Evolutionary conservation across 2,888 invertebrate species (phyloP).

Genomic region (Sminthurides aquaticus): DNA sequence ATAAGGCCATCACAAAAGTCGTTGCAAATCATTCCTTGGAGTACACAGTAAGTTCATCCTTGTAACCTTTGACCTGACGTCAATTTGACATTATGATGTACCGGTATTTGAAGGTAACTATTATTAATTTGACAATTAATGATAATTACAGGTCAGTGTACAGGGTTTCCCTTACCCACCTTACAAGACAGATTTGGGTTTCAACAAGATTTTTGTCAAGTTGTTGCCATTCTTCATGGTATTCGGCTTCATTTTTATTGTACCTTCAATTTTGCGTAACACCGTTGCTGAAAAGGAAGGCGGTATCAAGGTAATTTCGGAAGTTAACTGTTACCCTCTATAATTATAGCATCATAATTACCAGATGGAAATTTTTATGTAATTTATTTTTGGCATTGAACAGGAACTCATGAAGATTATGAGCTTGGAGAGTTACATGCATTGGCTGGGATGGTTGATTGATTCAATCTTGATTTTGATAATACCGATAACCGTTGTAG

Average conservation of each 20-base stretch:
- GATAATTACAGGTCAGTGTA: slow-evolving; percentile 45
- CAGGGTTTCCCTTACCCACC: slow-evolving; percentile 57
- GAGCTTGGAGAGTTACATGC: slow-evolving; percentile 52
- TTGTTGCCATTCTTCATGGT: slow-evolving; percentile 48
- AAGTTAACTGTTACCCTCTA: too few species aligned
- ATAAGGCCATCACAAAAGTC: slow-evolving; percentile 38
- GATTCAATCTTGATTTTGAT: slow-evolving; percentile 48
- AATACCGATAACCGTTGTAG: slow-evolving; percentile 47
- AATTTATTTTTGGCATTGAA: too few species aligned
- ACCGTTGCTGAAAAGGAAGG: slow-evolving; percentile 57
- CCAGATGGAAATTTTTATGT: too few species aligned
- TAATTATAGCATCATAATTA: background rate
- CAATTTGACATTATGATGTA: background rate
- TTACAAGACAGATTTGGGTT: slow-evolving; percentile 46
- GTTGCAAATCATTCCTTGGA: slow-evolving; percentile 27
- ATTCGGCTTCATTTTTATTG: slow-evolving; percentile 51
- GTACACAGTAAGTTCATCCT: slow-evolving; percentile 22
- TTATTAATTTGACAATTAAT: background rate
- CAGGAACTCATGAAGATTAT: slow-evolving; percentile 56
- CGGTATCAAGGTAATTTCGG: slow-evolving; percentile 52
- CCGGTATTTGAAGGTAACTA: slow-evolving; percentile 20
- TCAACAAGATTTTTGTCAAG: slow-evolving; percentile 42
- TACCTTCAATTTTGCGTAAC: slow-evolving; percentile 52
- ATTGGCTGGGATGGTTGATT: slow-evolving; percentile 53
- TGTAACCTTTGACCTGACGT: background rate